A percentile compares a stretch with the other conserved stretches of the same genome.
phyloP scores from a whole-genome alignment of 2,888 invertebrate genomes.

The Priocnemis perturbator region DNA sequence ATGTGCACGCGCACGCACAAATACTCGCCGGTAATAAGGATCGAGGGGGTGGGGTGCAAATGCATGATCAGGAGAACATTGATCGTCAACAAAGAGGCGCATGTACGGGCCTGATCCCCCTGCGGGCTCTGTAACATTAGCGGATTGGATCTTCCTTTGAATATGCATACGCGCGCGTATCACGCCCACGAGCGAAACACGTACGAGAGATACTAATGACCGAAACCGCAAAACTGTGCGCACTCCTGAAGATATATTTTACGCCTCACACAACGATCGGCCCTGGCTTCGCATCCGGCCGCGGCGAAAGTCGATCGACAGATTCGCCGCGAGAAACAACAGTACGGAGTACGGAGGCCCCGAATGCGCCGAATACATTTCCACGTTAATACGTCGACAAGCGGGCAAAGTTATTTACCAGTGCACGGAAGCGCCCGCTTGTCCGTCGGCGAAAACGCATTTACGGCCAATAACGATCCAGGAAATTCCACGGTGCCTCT shows the following conservation, averaged over 20 bases:
- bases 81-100: constrained; percentile 27
- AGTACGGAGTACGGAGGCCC: too few species aligned
- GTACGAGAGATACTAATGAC: not conserved
- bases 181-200: constrained; percentile 4
- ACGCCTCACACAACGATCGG: too few species aligned
- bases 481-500: constrained; percentile 1
- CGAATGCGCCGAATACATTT: too few species aligned
- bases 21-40: too few species aligned
- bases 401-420: too few species aligned
- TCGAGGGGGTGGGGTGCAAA: constrained; percentile 20
- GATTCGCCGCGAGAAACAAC: too few species aligned
- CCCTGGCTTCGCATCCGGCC: too few species aligned
- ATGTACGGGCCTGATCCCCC: not conserved
- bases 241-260: not conserved
- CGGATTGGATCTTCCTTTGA: not conserved
- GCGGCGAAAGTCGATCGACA: too few species aligned
- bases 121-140: not conserved
- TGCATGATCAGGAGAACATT: constrained; percentile 23
- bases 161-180: not conserved
- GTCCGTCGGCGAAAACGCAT: constrained; percentile 11
- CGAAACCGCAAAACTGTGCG: not conserved
- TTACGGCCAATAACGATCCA: constrained; percentile 18
- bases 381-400: too few species aligned
- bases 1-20: too few species aligned
- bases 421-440: constrained; percentile 5